Evolutionary conservation across 1,140 invertebrate species (phyloP).

Genomic region (Sitophilus oryzae): DNA sequence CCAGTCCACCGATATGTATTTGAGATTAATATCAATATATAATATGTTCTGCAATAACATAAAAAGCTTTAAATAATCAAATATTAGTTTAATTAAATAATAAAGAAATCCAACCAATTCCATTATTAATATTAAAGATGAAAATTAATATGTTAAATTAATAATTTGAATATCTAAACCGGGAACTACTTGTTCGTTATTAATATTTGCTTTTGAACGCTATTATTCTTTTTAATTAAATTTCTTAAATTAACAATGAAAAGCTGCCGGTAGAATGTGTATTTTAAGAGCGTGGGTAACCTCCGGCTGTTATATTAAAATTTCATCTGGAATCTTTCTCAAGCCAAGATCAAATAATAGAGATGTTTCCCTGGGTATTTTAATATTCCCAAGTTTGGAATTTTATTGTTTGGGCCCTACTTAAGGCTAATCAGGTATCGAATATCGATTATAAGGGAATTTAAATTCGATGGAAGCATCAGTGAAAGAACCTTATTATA

Average conservation of each 20-base stretch:
- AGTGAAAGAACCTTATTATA: no score
- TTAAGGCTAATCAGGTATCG: slow-evolving; percentile 13
- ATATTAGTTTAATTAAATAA: no score
- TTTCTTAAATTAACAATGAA: slow-evolving; percentile 18
- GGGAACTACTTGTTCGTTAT: not conserved
- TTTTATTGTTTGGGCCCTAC: slow-evolving; percentile 18
- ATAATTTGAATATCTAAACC: no score
- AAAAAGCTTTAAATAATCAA: no score
- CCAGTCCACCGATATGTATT: no score
- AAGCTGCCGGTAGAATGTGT: slow-evolving; percentile 4
- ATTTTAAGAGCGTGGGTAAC: slow-evolving; percentile 16
- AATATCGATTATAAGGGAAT: no score
- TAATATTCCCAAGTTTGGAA: slow-evolving; percentile 20
- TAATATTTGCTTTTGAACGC: not conserved
- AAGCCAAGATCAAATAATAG: slow-evolving; percentile 22
- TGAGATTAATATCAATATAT: no score
- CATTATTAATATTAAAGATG: no score
- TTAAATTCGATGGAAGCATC: no score
- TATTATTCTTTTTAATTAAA: slow-evolving; percentile 15
- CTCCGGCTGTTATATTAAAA: slow-evolving; percentile 25
- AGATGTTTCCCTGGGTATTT: slow-evolving; percentile 22
- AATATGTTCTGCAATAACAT: no score
- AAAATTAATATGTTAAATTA: no score
- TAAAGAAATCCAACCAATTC: no score
- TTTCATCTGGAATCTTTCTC: slow-evolving; percentile 16